These are phyloP conservation scores for Chaetorhynchus papuensis DNA, from an alignment of 2,113 vertebrate genomes.

Conservation along the genomic window DNA sequence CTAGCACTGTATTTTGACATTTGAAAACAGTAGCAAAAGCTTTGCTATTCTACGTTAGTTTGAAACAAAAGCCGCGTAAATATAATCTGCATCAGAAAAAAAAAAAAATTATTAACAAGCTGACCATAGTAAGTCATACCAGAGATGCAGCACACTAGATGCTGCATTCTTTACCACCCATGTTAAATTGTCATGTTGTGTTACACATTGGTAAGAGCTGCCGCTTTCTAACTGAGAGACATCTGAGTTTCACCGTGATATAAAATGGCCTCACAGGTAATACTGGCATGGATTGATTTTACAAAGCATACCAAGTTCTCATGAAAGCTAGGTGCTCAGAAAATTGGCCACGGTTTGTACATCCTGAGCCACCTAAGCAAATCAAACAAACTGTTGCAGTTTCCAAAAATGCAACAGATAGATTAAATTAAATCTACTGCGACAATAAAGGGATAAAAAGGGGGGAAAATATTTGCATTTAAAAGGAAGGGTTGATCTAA, in stretches of 20 bases:
- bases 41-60: not conserved
- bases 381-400: not conserved
- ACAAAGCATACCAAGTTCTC: not conserved
- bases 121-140: not conserved
- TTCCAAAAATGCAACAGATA: not conserved
- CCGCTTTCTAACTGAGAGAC: not conserved
- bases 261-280: not conserved
- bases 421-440: not conserved
- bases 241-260: not conserved
- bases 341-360: not conserved
- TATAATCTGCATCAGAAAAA: not conserved
- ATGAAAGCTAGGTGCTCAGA: not conserved
- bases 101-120: not conserved
- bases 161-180: not conserved
- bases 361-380: not conserved
- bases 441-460: not conserved
- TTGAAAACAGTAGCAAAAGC: not conserved
- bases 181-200: rapidly evolving
- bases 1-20: not conserved
- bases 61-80: not conserved
- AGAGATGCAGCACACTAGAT: not conserved
- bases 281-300: not conserved
- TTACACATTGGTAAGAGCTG: not conserved
- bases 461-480: not conserved
- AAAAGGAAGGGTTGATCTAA: not conserved